Conservation (phyloP, 1,140 invertebrate species). For the Cotesia chilonis region DNA sequence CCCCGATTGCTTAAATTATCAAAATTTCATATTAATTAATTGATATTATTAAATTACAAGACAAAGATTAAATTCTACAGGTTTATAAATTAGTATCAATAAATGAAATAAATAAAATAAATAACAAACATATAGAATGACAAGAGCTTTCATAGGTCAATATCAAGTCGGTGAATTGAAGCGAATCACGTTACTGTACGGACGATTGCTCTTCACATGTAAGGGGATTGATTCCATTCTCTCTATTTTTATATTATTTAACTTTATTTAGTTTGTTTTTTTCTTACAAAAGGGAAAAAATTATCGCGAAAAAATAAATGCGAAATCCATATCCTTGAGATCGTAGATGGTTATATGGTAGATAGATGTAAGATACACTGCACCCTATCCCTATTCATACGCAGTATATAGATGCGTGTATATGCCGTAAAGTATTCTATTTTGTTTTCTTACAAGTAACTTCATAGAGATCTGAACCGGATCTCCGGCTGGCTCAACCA, state of each 20-base stretch:
- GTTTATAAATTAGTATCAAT: no score
- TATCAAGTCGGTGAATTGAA: slow-evolving; percentile 35
- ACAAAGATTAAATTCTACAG: no score
- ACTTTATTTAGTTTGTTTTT: slow-evolving; percentile 16
- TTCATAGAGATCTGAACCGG: slow-evolving; percentile 32
- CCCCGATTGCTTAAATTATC: no score
- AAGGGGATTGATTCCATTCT: slow-evolving; percentile 26
- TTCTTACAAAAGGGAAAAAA: slow-evolving; percentile 22
- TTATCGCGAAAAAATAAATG: slow-evolving; percentile 1
- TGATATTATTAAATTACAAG: no score
- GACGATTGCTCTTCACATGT: slow-evolving; percentile 34
- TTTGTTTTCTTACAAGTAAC: slow-evolving; percentile 17
- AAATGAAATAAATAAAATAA: no score
- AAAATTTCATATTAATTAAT: no score
- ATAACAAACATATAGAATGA: slow-evolving; percentile 20
- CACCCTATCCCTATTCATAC: no score
- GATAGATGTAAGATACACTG: slow-evolving; percentile 7
- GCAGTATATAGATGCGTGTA: slow-evolving; percentile 11
- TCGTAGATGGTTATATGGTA: slow-evolving; percentile 8
- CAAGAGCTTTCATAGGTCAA: slow-evolving; percentile 34
- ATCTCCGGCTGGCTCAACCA: slow-evolving; percentile 22
- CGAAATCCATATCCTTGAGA: neutral
- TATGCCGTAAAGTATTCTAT: slow-evolving; percentile 32
- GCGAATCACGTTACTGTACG: slow-evolving; percentile 38
- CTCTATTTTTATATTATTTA: slow-evolving; percentile 7